Evolutionary conservation across 2,113 vertebrate genomes (phyloP).

Genomic region (Onychostoma macrolepis): DNA sequence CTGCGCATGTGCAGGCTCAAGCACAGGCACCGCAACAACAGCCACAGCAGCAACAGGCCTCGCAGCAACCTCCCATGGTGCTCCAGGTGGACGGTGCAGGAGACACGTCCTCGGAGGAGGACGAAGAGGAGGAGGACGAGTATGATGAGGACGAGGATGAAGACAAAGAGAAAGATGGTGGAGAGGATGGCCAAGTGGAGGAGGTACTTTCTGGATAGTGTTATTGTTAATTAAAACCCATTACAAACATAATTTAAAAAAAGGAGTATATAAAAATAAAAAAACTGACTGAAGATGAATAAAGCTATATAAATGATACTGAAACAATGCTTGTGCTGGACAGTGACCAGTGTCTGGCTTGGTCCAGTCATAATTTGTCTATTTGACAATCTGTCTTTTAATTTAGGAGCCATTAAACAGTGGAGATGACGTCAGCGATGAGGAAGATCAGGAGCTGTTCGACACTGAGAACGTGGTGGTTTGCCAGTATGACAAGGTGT

Average conservation of each 20-base stretch:
- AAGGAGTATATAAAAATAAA: no score
- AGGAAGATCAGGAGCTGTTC: slow-evolving; percentile 95
- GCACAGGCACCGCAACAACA: slow-evolving; percentile 50
- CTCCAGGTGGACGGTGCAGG: slow-evolving; percentile 94
- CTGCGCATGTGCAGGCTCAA: slow-evolving; percentile 62
- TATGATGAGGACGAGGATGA: slow-evolving; percentile 97
- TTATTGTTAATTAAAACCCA: not conserved
- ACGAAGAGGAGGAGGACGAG: slow-evolving; percentile 97
- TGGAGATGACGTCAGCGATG: slow-evolving; percentile 95
- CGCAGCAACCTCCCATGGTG: slow-evolving; percentile 89
- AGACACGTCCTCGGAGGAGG: slow-evolving; percentile 96
- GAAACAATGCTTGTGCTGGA: not conserved
- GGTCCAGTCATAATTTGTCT: no score
- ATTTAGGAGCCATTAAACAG: slow-evolving; percentile 94
- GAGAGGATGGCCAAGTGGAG: slow-evolving; percentile 96
- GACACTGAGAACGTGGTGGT: slow-evolving; percentile 99
- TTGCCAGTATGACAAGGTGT: slow-evolving; percentile 99
- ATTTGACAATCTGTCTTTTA: slow-evolving; percentile 41
- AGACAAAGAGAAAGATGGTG: slow-evolving; percentile 96
- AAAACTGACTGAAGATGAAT: not conserved
- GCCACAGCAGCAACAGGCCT: slow-evolving; percentile 78
- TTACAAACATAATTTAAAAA: no score
- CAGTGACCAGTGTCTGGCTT: not conserved
- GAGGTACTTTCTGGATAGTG: slow-evolving; percentile 78
- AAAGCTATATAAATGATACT: not conserved